Evolutionary conservation across 1,140 invertebrate genomes (phyloP), one percentile per base, ranked within the genome.

Genomic region (Bombus sibiricus): DNA sequence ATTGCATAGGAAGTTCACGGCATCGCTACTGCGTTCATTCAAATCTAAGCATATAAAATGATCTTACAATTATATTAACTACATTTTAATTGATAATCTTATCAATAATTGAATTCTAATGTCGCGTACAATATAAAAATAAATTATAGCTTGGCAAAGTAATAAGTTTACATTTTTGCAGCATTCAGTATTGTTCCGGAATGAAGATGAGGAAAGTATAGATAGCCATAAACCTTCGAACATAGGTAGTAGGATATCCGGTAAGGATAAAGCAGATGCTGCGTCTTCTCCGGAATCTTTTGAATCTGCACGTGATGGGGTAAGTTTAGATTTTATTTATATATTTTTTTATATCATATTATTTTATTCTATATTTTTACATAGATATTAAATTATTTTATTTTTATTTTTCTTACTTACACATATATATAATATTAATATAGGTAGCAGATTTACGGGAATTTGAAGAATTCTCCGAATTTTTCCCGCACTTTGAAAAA

Each of bases 221-320:
- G 96, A 96, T 69, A 95, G 94, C 80, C 92, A 94, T 41, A 95
- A 92, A 79, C 92, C 91, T 37, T 95, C 95, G 1, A 93, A 93
- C 3, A 91, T 94, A 13, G 94, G 93, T 59, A 87, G 81, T 73
- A 91, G 88, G 57, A 82, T 92, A 72, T 96, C 95, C 83, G 91
- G 90, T 64, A 94, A 92, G 91, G 93, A 94, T 34, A 94, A 94
- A 89, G 87, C 91, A 1, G 94, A 95, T 53, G 94, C 94, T 9
- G 95, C 96, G 1, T 98, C 98, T 85, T 98, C 98, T 2, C 97
- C 98, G 0, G 98, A 99, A 93, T 99, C 98, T 59, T 99, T 99
- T 95, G 98, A 98, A 43, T 99, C 98, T 1, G 98, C 98, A 1
- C 97, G 98, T 94, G 98, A 98, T 95, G 97, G 98, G 94, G 97